These are phyloP conservation scores for Orthosia incerta DNA, from an alignment of 2,888 invertebrate genomes.

Conservation along the genomic window DNA sequence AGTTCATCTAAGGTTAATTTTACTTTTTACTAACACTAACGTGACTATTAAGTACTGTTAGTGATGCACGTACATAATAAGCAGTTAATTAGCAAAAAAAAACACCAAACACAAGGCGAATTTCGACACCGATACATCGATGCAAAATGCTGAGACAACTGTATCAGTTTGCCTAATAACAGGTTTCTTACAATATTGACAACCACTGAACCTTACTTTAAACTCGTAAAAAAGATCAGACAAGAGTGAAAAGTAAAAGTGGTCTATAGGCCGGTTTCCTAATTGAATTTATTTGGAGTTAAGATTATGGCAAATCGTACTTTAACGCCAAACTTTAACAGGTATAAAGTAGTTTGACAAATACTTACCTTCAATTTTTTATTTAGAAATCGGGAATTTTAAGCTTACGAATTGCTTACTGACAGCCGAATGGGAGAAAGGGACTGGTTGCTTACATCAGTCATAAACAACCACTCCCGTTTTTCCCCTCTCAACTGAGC, in stretches of 20 bases:
- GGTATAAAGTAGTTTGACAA: not conserved
- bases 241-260: too few species aligned
- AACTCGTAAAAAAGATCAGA: not conserved
- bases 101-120: not conserved
- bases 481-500: too few species aligned
- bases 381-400: not conserved
- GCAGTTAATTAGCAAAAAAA: not conserved
- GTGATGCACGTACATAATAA: too few species aligned
- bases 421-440: not conserved
- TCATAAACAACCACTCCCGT: not conserved
- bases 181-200: not conserved
- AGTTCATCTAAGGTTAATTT: too few species aligned
- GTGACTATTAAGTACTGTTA: too few species aligned
- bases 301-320: too few species aligned
- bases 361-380: not conserved
- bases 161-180: not conserved
- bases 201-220: not conserved
- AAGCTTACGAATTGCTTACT: not conserved
- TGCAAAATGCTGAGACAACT: not conserved
- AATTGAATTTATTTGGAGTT: too few species aligned
- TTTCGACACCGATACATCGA: not conserved
- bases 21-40: too few species aligned
- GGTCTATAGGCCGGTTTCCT: too few species aligned
- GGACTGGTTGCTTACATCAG: not conserved
- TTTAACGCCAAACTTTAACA: too few species aligned